Evolutionary conservation across 1,140 invertebrate genomes (phyloP), one percentile per base, ranked within the genome.

Genomic region (Panagrolaimus sp.): DNA sequence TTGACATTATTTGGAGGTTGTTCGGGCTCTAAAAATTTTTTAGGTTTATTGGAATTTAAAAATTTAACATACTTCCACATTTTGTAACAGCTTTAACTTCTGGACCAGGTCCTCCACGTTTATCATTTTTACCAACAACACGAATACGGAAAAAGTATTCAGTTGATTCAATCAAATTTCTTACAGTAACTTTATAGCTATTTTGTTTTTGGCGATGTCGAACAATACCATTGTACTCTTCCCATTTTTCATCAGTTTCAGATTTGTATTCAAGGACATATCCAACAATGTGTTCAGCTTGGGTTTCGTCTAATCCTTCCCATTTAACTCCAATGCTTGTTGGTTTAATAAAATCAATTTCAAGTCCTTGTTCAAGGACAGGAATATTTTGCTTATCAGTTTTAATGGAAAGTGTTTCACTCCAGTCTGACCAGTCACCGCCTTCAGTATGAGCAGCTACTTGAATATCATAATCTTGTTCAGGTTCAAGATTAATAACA

Each of bases 371-470:
- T 69, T 83, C 81, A 20, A 82, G 61, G n/a, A 82, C 81, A 20
- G 80, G 80, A 51, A 82, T 82, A 27, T 79, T 78, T 48, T 80
- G 80, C 63, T 77, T 63, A 57, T 76, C 70, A 47, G 79, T 82
- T 27, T 63, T 70, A 11, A 75, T 74, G 44, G 46, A 66, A 9
- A 82, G 63, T 5, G 72, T 63, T 62, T 83, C 80, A 42, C 74
- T 78, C 76, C 78, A 82, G 3, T 83, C 80, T 14, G 72, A 75
- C 81, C 81, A 82, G 63, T 80, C 77, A 23, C 80, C 80, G n/a
- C 71, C 64, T 63, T 82, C 77, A 20, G 81, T 82, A 67, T 83
- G 79, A 20, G 80, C 80, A 16, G 79, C 75, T 13, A 81, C 80
- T 65, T 80, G 78, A 31, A 82, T 82, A 20, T 75, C 72, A 67